Evolutionary conservation across 2,113 vertebrate genomes (phyloP).

Genomic region (Triplophysa rosa): DNA sequence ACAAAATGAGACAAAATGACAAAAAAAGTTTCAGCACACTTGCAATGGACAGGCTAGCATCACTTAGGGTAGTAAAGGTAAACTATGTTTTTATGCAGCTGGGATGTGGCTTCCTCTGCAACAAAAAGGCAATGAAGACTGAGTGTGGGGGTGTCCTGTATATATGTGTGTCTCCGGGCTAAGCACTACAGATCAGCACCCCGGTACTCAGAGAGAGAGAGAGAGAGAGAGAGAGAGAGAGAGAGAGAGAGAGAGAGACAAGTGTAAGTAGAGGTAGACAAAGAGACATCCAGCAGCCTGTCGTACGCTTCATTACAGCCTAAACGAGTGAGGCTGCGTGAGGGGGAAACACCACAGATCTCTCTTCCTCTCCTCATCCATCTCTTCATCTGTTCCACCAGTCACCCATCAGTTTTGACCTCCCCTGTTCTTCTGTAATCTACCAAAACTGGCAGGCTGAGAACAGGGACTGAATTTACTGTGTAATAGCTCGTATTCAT

Average conservation of each 20-base stretch:
- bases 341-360: constrained; percentile 32
- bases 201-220: not conserved
- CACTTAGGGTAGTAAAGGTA: not conserved
- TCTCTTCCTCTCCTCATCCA: constrained; percentile 43
- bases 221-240: constrained; percentile 29
- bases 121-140: not conserved
- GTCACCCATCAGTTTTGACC: constrained; percentile 36
- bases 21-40: not conserved
- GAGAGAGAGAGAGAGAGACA: constrained; percentile 24
- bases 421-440: constrained; percentile 10
- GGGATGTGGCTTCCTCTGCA: not conserved
- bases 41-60: not conserved
- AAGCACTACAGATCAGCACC: constrained; percentile 1
- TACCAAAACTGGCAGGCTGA: not conserved
- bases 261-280: constrained; percentile 4
- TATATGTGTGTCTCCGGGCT: not conserved
- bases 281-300: constrained; percentile 42
- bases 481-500: not conserved
- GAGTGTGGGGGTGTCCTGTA: not conserved
- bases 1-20: too few relatives aligned
- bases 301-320: constrained; percentile 46
- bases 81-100: not conserved
- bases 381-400: constrained; percentile 27
- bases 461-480: constrained; percentile 18
- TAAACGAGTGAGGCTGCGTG: constrained; percentile 40